These are phyloP conservation scores for Pangasius djambal DNA, from an alignment of 2,797 vertebrate genomes.

Conservation along the genomic window DNA sequence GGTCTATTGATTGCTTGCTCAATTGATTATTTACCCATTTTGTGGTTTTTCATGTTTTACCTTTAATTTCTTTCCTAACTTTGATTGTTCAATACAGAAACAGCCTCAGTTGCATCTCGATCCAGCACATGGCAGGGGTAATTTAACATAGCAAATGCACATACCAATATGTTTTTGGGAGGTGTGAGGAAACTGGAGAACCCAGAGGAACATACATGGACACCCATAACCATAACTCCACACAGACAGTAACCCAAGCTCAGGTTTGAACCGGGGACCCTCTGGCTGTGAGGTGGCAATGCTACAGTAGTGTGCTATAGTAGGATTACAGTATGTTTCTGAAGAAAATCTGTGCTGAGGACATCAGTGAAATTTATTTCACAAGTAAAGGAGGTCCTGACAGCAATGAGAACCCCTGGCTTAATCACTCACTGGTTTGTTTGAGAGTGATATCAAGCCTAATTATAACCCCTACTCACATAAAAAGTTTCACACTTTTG, in stretches of 20 bases:
- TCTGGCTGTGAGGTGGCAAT: not conserved
- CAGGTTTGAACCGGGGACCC: not conserved
- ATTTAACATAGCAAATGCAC: not conserved
- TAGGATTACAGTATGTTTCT: not conserved
- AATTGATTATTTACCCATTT: constrained; percentile 4
- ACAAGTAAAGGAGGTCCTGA: not conserved
- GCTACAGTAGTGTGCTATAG: not conserved
- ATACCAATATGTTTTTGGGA: not conserved
- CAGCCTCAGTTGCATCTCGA: not conserved
- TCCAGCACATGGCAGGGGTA: not conserved
- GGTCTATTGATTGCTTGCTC: not conserved
- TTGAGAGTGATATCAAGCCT: not conserved
- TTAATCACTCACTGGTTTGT: not conserved
- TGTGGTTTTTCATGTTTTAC: not conserved
- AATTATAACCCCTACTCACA: not conserved
- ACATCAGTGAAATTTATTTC: not conserved
- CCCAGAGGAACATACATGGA: not conserved
- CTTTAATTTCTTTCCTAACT: not conserved
- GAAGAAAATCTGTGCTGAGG: not conserved
- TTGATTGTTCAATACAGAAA: not conserved
- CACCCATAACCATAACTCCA: not conserved
- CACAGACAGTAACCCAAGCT: not conserved
- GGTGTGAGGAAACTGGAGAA: not conserved
- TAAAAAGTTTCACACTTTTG: not conserved
- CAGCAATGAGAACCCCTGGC: not conserved